These are phyloP conservation scores for Deilephila porcellus DNA, from an alignment of 2,888 invertebrate genomes.

Conservation along the genomic window DNA sequence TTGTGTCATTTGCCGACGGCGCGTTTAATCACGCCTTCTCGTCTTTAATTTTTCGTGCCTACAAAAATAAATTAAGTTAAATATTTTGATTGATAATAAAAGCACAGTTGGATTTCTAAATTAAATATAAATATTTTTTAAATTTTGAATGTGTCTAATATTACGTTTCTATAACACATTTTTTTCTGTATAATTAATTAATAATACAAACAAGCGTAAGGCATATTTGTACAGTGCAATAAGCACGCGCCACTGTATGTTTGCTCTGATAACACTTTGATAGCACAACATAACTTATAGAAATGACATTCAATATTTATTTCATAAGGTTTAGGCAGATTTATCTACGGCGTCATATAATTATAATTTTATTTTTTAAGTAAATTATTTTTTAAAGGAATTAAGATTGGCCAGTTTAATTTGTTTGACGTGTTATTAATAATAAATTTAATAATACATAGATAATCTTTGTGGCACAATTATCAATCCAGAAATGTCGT, in stretches of 20 bases:
- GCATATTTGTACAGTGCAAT: slow-evolving; percentile 70
- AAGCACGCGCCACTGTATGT: slow-evolving; percentile 69
- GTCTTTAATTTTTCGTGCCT: background rate
- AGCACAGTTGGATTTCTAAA: background rate
- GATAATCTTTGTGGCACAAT: no score
- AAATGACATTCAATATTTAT: background rate
- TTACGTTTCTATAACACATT: background rate
- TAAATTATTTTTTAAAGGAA: no score
- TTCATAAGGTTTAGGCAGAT: background rate
- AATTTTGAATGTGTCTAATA: background rate
- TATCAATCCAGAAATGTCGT: no score
- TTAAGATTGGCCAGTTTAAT: no score
- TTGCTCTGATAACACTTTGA: slow-evolving; percentile 44
- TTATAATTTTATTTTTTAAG: no score
- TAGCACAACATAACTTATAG: slow-evolving; percentile 24
- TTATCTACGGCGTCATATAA: background rate
- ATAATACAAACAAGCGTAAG: slow-evolving; percentile 42
- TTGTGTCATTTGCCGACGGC: slow-evolving; percentile 11
- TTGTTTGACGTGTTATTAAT: no score
- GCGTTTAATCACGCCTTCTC: background rate
- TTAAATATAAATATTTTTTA: background rate
- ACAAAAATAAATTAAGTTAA: background rate
- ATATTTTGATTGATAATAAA: background rate
- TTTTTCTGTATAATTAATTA: slow-evolving; percentile 46
- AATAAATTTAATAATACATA: no score